These are phyloP conservation scores for Callosobruchus maculatus DNA, from an alignment of 2,888 invertebrate genomes.

Conservation along the genomic window DNA sequence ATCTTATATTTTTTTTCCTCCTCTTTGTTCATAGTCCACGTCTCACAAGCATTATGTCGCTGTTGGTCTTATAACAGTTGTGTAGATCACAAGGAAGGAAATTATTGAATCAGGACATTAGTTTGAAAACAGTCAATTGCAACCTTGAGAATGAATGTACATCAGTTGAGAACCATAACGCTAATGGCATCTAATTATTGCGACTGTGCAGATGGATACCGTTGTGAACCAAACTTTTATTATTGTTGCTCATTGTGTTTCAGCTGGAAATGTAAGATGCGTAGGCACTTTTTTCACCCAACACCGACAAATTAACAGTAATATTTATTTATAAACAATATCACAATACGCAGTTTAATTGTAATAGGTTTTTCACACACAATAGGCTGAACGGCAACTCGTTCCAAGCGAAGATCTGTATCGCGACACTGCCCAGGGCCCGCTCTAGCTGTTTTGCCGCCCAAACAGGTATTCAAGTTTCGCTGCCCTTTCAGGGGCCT, in stretches of 20 bases:
- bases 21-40: no score
- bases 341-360: conserved; percentile 21
- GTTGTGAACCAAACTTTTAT: conserved; percentile 20
- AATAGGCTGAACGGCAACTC: conserved; percentile 10
- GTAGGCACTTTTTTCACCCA: conserved; percentile 13
- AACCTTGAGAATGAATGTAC: not conserved
- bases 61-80: no score
- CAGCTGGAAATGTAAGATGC: conserved; percentile 13
- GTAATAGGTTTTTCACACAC: conserved; percentile 16
- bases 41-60: no score
- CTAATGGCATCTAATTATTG: conserved; percentile 19
- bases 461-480: not conserved
- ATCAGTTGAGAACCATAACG: not conserved
- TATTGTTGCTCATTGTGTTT: conserved; percentile 24
- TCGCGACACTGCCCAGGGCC: not conserved
- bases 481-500: not conserved
- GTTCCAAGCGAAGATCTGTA: not conserved
- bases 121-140: not conserved
- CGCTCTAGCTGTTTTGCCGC: not conserved
- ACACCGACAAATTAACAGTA: conserved; percentile 14
- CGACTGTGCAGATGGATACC: conserved; percentile 23
- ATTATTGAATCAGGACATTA: not conserved
- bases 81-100: not conserved
- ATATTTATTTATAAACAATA: conserved; percentile 18
- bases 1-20: no score